phyloP scores from a whole-genome alignment of 2,113 vertebrate genomes.

The Trematocara zebra region DNA sequence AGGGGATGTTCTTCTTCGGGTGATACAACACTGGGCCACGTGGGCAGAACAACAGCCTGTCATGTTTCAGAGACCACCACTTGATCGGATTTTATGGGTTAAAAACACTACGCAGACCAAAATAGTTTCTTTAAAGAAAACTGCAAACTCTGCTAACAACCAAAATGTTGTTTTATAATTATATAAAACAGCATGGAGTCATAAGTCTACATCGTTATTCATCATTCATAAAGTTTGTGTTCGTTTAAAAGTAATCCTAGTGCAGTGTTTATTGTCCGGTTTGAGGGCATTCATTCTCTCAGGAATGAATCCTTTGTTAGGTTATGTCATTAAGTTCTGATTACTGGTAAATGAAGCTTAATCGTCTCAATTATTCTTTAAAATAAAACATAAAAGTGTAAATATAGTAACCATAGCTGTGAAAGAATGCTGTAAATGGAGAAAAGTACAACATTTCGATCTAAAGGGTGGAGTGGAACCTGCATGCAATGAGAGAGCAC shows the following conservation, averaged over 20 bases:
- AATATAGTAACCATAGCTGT: background rate
- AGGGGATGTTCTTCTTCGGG: slow-evolving; percentile 18
- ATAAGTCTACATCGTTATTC: background rate
- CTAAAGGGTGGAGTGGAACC: background rate
- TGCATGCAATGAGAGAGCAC: background rate
- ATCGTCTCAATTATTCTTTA: background rate
- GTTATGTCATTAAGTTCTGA: background rate
- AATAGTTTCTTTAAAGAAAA: background rate
- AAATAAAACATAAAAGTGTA: background rate
- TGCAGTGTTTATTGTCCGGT: background rate
- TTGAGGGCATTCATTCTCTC: background rate
- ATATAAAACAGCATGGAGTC: background rate
- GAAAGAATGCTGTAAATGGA: background rate
- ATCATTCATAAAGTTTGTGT: background rate
- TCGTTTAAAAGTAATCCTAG: background rate
- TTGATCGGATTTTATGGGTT: background rate
- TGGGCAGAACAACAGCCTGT: slow-evolving; percentile 10
- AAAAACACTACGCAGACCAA: background rate
- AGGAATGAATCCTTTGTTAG: background rate
- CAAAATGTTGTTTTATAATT: background rate
- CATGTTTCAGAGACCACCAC: background rate
- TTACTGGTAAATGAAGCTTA: background rate
- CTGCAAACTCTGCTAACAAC: background rate
- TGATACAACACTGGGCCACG: slow-evolving; percentile 4
- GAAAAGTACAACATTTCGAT: background rate